Evolutionary conservation across 2,888 invertebrate genomes (phyloP).

Genomic region (Plutella xylostella): DNA sequence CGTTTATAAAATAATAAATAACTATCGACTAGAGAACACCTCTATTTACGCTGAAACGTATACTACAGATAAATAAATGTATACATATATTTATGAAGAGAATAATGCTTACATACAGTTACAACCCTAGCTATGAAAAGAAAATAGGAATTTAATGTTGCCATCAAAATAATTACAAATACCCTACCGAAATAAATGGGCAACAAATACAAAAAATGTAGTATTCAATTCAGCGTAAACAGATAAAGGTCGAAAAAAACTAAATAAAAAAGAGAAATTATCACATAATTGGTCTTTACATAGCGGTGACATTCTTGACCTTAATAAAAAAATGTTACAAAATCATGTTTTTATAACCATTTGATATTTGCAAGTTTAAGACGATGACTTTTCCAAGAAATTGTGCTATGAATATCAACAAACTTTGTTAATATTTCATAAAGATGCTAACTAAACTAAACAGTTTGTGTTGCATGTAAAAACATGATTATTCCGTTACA

Average conservation of each 20-base stretch:
- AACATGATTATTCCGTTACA: too few relatives aligned
- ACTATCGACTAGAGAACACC: constrained; percentile 62
- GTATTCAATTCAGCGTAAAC: neutral
- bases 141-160: neutral
- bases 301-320: too few relatives aligned
- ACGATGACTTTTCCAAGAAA: neutral
- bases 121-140: neutral
- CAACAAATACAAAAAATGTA: neutral
- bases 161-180: neutral
- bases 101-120: neutral
- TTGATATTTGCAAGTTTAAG: neutral
- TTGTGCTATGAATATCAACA: neutral
- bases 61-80: neutral
- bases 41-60: constrained; percentile 36
- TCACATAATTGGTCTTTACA: too few relatives aligned
- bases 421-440: neutral
- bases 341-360: neutral
- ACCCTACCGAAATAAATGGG: neutral
- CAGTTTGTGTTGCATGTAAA: too few relatives aligned
- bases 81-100: constrained; percentile 9
- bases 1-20: constrained; percentile 47
- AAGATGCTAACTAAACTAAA: constrained; percentile 8
- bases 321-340: too few relatives aligned
- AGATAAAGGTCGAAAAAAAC: too few relatives aligned
- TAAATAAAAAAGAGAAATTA: too few relatives aligned